Base-by-base conservation (phyloP, 2,113 vertebrate genomes). In the Cryptoleucopteryx plumbea region DNA sequence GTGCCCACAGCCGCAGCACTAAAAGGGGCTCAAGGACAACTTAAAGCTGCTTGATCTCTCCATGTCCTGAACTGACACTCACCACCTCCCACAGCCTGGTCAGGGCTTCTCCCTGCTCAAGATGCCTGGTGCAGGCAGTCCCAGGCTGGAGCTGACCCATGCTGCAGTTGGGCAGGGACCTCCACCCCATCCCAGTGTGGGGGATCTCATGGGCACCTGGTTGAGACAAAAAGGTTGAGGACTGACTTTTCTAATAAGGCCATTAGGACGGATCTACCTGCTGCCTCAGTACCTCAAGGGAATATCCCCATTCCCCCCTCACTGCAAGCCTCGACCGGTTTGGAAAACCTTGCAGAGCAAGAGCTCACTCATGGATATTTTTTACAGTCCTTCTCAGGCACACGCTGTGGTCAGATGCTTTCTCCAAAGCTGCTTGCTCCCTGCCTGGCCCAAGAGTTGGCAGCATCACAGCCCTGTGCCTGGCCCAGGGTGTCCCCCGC, bases 321-420 rank as follows among this genome's bases (percentile, higher is more conserved):
- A 0, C 52, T 61, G 55, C 55, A 68, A 90, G 43, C 31, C 20
- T 81, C 82, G 47, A 38, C 56, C 2, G 1, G 38, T 48, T 45
- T 43, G 56, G 38, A 80, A 83, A 87, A 40, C 31, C 34, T 38
- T 38, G 68, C 20, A 53, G 40, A 78, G 61, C 17, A 13, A 82
- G 62, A 36, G 16, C 62, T 68, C 36, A 15, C 4, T 5, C 31
- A 50, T 0, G 1, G 20, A 26, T 34, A 29, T 71, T 81, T 82
- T 82, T 52, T 34, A 52, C 63, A 53, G 50, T 38, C 40, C 53
- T 91, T 84, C 70, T 31, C 38, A 84, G 40, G 25, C 36, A 40
- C 13, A 2, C 0, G 0, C 20, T 21, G 58, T 43, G 26, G 43
- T 31, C 4, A 1, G 13, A 34, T 71, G 29, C 40, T 48, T 36